Conservation (phyloP, 2,797 vertebrate genomes). For the Oreochromis mossambicus region DNA sequence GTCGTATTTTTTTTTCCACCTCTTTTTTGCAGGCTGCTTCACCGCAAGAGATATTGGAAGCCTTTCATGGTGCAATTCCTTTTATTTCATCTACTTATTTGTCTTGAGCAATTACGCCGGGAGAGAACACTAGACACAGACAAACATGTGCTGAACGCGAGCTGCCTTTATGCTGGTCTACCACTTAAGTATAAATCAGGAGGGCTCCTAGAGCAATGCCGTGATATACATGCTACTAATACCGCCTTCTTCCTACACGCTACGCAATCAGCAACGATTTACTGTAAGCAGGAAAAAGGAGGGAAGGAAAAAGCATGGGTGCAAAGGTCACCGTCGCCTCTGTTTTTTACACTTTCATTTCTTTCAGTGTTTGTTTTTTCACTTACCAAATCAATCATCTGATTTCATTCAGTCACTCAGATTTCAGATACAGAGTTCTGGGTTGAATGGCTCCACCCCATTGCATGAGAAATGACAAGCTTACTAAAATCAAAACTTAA, state of each 20-base stretch:
- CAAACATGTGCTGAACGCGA: slow-evolving; percentile 28
- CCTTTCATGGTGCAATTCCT: slow-evolving; percentile 62
- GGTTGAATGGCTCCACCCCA: not conserved
- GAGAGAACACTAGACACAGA: slow-evolving; percentile 19
- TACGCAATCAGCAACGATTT: not conserved
- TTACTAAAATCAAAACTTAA: rapidly evolving
- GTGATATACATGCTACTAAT: not conserved
- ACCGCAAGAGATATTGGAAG: slow-evolving; percentile 68
- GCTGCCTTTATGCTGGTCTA: slow-evolving; percentile 30
- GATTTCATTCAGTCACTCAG: not conserved
- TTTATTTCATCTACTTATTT: slow-evolving; percentile 67
- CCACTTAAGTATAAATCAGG: slow-evolving; percentile 13
- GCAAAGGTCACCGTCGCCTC: not conserved
- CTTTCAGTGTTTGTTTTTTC: not conserved
- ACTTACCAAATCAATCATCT: not conserved
- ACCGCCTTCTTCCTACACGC: not conserved
- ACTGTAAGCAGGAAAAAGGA: not conserved
- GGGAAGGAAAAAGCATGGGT: not conserved
- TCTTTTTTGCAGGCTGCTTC: slow-evolving; percentile 51
- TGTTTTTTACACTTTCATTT: not conserved
- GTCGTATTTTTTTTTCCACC: slow-evolving; percentile 7
- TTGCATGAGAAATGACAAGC: not conserved
- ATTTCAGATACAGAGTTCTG: not conserved
- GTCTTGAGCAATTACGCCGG: slow-evolving; percentile 54
- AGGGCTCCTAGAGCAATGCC: not conserved